Base-by-base conservation (phyloP, 2,113 vertebrate species). In the Sebastes schlegelii region DNA sequence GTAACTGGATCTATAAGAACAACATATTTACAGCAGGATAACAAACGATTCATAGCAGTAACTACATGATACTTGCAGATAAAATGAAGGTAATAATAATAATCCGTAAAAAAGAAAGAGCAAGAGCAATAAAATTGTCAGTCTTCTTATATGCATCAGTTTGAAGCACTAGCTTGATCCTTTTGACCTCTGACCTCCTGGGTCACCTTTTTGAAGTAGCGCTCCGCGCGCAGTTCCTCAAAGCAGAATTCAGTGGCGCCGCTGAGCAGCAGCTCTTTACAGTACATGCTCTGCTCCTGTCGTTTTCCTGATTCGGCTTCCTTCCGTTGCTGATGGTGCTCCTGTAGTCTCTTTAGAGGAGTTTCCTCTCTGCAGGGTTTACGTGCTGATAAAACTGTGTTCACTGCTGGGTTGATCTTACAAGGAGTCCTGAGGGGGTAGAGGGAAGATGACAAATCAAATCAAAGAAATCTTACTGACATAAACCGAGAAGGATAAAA, bases 331-430 rank as follows among this genome's bases (percentile, higher is more conserved):
- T 96, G 96, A 62, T 95, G 95, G 52, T 95, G 91, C 42, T 94
- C 97, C 77, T 98, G 98, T 57, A 99, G 95, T 60, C 97, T 95
- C 74, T 95, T 96, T 4, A 99, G 86, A 0, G 96, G 97, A 64
- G 97, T 98, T 85, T 97, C 96, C 78, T 96, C 96, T 62, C 93
- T 82, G 95, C 92, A 34, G 1, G 96, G 97, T 79, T 97, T 99
- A 66, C 97, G 96, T 16, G 95, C 92, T 3, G 97, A 98, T 80
- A 99, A 84, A 79, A 99, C 92, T 0, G 76, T 84, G 91, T 96
- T 99, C 91, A 99, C 96, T 43, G 95, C 93, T 6, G 98, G 95
- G 74, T 99, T 97, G 85, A 99, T 98, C 91, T 98, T 99, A 94
- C 96, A 97, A 0, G 98, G 98, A n/a, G 97, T 99, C 94, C 98